These are phyloP conservation scores for Metacarcinus magister DNA, from an alignment of 2,888 invertebrate species.

Conservation along the genomic window DNA sequence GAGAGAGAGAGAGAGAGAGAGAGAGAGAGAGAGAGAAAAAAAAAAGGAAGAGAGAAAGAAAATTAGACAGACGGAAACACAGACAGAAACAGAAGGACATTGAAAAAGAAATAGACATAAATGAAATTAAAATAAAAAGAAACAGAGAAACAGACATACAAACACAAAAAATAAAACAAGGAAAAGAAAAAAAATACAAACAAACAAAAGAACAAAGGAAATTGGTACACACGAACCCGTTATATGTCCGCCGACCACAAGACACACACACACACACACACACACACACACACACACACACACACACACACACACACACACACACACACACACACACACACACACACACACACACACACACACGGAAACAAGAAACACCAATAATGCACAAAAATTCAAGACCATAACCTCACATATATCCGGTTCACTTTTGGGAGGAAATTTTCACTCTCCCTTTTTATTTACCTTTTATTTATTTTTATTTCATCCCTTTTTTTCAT, in stretches of 20 bases:
- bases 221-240: not conserved
- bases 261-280: too few species aligned
- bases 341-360: not conserved
- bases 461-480: not conserved
- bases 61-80: not conserved
- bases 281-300: constrained; percentile 12
- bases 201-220: not conserved
- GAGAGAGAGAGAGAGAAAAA: not conserved
- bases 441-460: not conserved
- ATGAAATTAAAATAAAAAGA: not conserved
- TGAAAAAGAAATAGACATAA: too few species aligned
- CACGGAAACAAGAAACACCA: not conserved
- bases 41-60: not conserved
- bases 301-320: constrained; percentile 26
- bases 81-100: not conserved
- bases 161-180: not conserved
- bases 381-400: not conserved
- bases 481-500: not conserved
- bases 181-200: not conserved
- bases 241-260: too few species aligned
- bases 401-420: not conserved
- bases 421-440: not conserved
- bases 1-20: not conserved
- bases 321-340: constrained; percentile 26
- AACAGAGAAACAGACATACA: not conserved